Conservation (phyloP, 2,797 vertebrate genomes). For the Holocentrus rufus region DNA sequence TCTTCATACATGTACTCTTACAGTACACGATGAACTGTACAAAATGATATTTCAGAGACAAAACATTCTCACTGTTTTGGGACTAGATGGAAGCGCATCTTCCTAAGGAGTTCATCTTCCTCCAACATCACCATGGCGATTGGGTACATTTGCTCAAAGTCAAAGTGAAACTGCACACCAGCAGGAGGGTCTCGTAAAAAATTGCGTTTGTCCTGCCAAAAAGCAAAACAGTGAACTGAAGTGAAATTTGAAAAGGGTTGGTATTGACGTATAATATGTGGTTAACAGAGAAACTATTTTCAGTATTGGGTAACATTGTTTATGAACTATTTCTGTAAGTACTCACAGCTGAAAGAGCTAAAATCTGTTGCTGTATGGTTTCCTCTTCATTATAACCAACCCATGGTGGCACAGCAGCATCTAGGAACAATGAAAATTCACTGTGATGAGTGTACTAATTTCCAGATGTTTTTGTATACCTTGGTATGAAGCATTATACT, state of each 20-base stretch:
- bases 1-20: neutral
- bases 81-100: slow-evolving; percentile 95
- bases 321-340: neutral
- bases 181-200: slow-evolving; percentile 93
- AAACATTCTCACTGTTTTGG: slow-evolving; percentile 89
- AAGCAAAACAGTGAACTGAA: slow-evolving; percentile 31
- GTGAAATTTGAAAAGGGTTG: neutral
- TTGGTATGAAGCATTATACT: neutral
- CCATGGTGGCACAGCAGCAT: slow-evolving; percentile 91
- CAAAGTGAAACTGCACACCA: slow-evolving; percentile 93
- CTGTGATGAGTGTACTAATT: neutral
- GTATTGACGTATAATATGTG: neutral
- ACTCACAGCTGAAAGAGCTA: slow-evolving; percentile 92
- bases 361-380: slow-evolving; percentile 92
- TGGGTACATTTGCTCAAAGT: slow-evolving; percentile 92
- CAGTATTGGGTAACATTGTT: neutral
- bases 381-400: slow-evolving; percentile 93
- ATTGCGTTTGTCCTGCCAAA: slow-evolving; percentile 89
- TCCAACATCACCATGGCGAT: slow-evolving; percentile 93
- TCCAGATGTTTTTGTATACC: neutral
- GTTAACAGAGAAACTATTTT: neutral
- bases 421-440: slow-evolving; percentile 66
- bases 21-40: slow-evolving; percentile 13
- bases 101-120: slow-evolving; percentile 91
- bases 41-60: neutral